phyloP scores from a whole-genome alignment of 2,113 vertebrate genomes.

The Orthonyx spaldingii region DNA sequence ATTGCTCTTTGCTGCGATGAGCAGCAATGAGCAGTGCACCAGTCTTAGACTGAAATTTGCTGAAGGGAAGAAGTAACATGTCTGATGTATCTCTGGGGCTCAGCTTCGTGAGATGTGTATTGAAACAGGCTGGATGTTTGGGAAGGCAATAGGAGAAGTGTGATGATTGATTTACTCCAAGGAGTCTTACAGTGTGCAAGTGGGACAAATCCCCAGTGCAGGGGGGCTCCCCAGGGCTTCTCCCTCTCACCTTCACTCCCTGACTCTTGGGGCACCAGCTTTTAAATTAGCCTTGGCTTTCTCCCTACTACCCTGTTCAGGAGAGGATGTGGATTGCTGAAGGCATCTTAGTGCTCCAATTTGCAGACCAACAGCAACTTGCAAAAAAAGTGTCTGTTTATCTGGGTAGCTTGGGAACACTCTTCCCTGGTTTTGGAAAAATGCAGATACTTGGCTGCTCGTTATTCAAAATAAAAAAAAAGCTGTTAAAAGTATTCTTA shows the following conservation, averaged over 20 bases:
- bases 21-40: not conserved
- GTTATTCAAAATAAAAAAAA: not conserved
- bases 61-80: not conserved
- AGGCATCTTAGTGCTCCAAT: not conserved
- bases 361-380: not conserved
- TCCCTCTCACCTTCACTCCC: not conserved
- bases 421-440: not conserved
- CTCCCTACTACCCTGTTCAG: not conserved
- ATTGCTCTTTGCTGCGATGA: not conserved
- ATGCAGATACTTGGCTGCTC: not conserved
- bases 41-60: not conserved
- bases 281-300: not conserved
- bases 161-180: not conserved
- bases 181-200: not conserved
- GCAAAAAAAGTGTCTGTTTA: not conserved
- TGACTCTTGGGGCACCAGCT: not conserved
- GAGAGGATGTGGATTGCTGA: not conserved
- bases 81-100: not conserved
- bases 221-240: not conserved
- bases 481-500: not conserved
- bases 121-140: not conserved
- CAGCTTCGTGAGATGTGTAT: fast-evolving
- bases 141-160: fast-evolving
- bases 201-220: not conserved
- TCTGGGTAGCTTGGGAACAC: not conserved